A percentile compares a stretch with the other conserved stretches of the same genome.
Conservation (phyloP, 2,888 invertebrate species). For the Brachypterus glaber region DNA sequence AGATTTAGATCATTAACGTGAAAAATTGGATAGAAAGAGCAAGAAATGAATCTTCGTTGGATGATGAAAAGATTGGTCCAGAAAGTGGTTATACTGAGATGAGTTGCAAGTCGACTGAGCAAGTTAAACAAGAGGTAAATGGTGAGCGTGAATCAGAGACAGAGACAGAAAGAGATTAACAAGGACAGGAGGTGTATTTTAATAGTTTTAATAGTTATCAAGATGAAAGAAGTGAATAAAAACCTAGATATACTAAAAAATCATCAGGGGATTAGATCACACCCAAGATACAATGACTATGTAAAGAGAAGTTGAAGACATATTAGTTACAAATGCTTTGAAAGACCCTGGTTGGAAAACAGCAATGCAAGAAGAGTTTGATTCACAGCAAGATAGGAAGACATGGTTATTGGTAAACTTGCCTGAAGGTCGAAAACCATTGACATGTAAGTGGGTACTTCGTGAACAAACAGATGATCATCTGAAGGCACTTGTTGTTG, state of each 20-base stretch:
- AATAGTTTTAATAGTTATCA: constrained; percentile 5
- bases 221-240: constrained; percentile 17
- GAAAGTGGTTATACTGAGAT: constrained; percentile 7
- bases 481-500: constrained; percentile 24
- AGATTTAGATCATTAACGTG: constrained; percentile 20
- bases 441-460: constrained; percentile 24
- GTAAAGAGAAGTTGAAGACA: constrained; percentile 11
- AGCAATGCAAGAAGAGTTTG: constrained; percentile 21
- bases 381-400: constrained; percentile 19
- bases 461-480: constrained; percentile 21
- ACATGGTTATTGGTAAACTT: constrained; percentile 24
- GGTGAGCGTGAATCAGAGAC: too few species aligned
- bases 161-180: too few species aligned
- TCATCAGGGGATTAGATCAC: not conserved
- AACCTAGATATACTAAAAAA: not conserved
- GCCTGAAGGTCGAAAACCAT: constrained; percentile 18
- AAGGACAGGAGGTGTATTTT: constrained; percentile 7
- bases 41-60: constrained; percentile 20
- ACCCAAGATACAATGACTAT: constrained; percentile 10
- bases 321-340: constrained; percentile 18
- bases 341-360: constrained; percentile 23
- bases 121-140: too few species aligned
- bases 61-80: constrained; percentile 12
- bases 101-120: too few species aligned
- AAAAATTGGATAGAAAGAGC: constrained; percentile 18